A percentile compares a stretch with the other conserved stretches of the same genome.
Evolutionary conservation across 2,797 vertebrate genomes (phyloP).

Genomic region (Sarcophilus harrisii): DNA sequence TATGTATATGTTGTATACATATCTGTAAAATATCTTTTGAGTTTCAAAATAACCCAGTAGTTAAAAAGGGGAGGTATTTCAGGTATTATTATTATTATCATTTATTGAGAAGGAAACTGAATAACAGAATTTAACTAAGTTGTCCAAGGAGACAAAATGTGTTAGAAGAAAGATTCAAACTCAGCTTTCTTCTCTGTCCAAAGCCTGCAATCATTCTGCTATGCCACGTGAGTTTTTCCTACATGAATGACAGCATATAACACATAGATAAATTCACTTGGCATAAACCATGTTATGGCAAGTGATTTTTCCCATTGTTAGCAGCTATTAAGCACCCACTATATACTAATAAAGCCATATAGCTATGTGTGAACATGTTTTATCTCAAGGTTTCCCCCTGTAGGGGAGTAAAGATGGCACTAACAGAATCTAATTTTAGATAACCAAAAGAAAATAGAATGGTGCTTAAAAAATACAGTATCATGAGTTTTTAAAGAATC

Average conservation of each 20-base stretch:
- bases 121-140: not conserved
- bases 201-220: not conserved
- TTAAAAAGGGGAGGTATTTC: not conserved
- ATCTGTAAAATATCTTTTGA: not conserved
- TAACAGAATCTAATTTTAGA: slow-evolving; percentile 8
- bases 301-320: not conserved
- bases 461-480: not conserved
- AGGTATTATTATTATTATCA: not conserved
- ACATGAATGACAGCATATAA: not conserved
- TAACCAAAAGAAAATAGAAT: not conserved
- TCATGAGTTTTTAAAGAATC: slow-evolving; percentile 19
- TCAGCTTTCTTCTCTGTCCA: not conserved
- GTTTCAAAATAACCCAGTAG: not conserved
- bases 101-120: not conserved
- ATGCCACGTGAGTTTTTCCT: not conserved
- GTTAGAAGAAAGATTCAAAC: not conserved
- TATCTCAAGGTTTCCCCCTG: not conserved
- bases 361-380: not conserved
- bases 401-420: not conserved
- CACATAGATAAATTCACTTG: not conserved
- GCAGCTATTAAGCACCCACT: not conserved
- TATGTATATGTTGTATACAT: no score
- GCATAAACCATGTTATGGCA: not conserved
- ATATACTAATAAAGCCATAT: not conserved
- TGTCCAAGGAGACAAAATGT: not conserved